Evolutionary conservation across 2,888 invertebrate genomes (phyloP), one percentile per base, ranked within the genome.

Genomic region (Melanotus villosus): DNA sequence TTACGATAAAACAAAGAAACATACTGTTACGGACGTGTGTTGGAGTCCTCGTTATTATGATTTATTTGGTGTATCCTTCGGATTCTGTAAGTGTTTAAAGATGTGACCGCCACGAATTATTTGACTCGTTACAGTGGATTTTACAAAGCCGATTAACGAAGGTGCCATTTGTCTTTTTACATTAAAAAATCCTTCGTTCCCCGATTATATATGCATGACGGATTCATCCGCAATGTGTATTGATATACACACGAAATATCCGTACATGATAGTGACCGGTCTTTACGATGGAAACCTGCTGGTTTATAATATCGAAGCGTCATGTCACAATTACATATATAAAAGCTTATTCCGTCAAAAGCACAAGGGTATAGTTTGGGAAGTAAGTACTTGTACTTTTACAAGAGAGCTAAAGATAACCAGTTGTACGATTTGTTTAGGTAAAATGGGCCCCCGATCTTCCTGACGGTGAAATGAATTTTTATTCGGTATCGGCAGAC

Each of bases 111-210:
- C n/a, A n/a, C n/a, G n/a, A n/a, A 12, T 80, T 70, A 14, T 80
- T 80, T 18, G 85, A n/a, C n/a, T n/a, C n/a, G n/a, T n/a, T 26
- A 7, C n/a, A 97, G 97, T 96, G 89, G 95, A 96, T 77, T 97
- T 96, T 82, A 91, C 93, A 79, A 93, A 92, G 79, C 93, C 93
- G 73, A 87, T 91, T 47, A 88, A 89, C 68, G 91, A 91, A 54
- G 97, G 97, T 0, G 91, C 93, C 74, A 88, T 98, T 1, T 94
- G 97, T 79, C 86, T 97, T 47, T 98, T 93, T 86, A 94, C 95
- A 36, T 89, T 98, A 71, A 98, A 98, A 85, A 98, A 98, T 86
- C 97, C 98, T 0, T 96, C 97, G 0, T 95, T 89, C 84, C 98
- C 98, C 0, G 98, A 98, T 82, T 94, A 93, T 83, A 90, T 93